Conservation (phyloP, 2,888 invertebrate species). For the Epinotia demarniana region DNA sequence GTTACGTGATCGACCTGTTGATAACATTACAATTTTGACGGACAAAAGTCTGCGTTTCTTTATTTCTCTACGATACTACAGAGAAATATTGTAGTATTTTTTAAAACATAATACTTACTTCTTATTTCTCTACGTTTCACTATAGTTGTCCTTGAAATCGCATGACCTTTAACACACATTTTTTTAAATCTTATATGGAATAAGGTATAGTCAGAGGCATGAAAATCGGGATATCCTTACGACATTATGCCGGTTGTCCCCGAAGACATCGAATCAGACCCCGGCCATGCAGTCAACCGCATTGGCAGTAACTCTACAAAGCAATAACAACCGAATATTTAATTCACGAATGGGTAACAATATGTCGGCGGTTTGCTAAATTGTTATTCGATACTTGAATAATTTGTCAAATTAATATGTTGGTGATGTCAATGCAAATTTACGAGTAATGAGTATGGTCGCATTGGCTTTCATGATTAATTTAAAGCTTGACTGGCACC, state of each 20-base stretch:
- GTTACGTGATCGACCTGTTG: too few relatives aligned
- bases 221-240: not conserved
- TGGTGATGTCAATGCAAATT: slow-evolving; percentile 18
- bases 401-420: slow-evolving; percentile 22
- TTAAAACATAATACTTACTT: too few relatives aligned
- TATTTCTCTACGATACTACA: too few relatives aligned
- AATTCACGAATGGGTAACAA: slow-evolving; percentile 5
- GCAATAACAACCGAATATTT: slow-evolving; percentile 5
- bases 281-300: not conserved
- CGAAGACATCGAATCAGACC: not conserved
- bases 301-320: not conserved
- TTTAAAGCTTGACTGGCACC: not conserved
- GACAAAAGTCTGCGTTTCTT: too few relatives aligned
- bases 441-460: slow-evolving; percentile 11
- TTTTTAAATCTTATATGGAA: too few relatives aligned
- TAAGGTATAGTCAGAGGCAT: not conserved
- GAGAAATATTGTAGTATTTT: too few relatives aligned
- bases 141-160: too few relatives aligned
- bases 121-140: too few relatives aligned
- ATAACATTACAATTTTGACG: too few relatives aligned
- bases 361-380: slow-evolving; percentile 26
- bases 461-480: slow-evolving; percentile 13
- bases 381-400: slow-evolving; percentile 33
- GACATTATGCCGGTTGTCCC: not conserved
- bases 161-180: too few relatives aligned